Percentiles rank a stretch among this genome's conserved stretches.
Conservation (phyloP, 1,140 invertebrate species). For the Cherax quadricarinatus region DNA sequence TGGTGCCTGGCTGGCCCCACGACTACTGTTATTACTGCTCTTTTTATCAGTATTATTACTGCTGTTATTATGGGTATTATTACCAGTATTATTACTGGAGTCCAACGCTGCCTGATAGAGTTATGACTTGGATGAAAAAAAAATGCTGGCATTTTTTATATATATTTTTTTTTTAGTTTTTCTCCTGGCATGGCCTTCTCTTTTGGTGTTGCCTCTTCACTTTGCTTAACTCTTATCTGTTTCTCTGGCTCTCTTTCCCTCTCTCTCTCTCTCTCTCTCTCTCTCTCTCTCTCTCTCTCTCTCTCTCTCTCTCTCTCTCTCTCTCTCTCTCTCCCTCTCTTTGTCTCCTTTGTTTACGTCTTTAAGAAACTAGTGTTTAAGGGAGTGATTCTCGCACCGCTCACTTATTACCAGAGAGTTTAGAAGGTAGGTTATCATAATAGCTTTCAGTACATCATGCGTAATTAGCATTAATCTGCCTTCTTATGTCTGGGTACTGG, state of each 20-base stretch:
- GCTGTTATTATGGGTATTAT: no score
- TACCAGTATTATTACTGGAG: no score
- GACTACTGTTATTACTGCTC: no score
- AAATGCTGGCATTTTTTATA: no score
- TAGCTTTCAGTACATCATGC: background rate
- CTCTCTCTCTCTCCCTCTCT: background rate
- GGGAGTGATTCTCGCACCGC: background rate
- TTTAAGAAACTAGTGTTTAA: background rate
- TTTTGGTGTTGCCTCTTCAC: background rate
- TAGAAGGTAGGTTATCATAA: conserved; percentile 2
- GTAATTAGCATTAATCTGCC: background rate
- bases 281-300: background rate
- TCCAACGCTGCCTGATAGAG: no score
- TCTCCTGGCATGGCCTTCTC: background rate
- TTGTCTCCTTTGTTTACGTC: background rate
- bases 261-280: background rate
- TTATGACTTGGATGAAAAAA: no score
- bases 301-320: no score
- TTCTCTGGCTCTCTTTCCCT: background rate
- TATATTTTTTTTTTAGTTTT: background rate
- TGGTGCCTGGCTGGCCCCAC: no score
- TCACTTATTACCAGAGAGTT: background rate
- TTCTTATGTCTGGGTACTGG: background rate
- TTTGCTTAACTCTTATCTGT: background rate
- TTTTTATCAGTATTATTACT: no score